phyloP scores from a whole-genome alignment of 2,888 invertebrate genomes.

The Amblyteles armatorius region DNA sequence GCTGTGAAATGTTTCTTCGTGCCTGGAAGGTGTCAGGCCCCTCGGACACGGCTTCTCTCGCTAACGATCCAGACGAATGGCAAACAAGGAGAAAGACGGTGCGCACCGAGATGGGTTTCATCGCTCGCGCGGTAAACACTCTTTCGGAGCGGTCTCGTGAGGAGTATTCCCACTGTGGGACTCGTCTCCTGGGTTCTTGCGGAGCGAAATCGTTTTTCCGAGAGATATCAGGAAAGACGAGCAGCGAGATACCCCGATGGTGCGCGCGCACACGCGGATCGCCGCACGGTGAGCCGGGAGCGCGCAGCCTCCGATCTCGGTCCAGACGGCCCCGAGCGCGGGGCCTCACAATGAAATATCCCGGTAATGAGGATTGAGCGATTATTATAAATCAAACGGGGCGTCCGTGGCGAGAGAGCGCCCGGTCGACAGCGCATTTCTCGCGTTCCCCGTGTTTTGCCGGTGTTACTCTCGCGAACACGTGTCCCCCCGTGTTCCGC shows the following conservation, averaged over 20 bases:
- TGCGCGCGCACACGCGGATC: neutral
- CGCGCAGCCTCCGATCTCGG: neutral
- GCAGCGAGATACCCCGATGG: conserved; percentile 38
- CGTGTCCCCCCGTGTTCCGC: conserved; percentile 74
- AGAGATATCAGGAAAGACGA: conserved; percentile 40
- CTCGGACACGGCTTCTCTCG: conserved; percentile 37
- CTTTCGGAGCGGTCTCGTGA: neutral
- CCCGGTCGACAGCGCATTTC: conserved; percentile 77
- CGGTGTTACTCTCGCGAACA: conserved; percentile 81
- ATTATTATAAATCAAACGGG: conserved; percentile 83
- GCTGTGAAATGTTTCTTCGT: conserved; percentile 58
- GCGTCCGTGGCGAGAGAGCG: conserved; percentile 69
- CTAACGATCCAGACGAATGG: conserved; percentile 44
- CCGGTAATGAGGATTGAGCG: conserved; percentile 82
- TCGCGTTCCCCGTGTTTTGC: conserved; percentile 82
- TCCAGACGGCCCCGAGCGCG: conserved; percentile 1
- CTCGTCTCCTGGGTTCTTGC: neutral
- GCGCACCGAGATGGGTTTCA: neutral
- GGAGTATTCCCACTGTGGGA: neutral
- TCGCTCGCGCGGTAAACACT: conserved; percentile 3
- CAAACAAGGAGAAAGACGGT: neutral
- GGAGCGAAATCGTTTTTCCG: conserved; percentile 34
- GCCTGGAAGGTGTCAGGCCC: conserved; percentile 55
- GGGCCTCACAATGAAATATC: conserved; percentile 75
- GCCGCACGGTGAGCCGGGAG: neutral